Conservation (phyloP, 2,797 vertebrate genomes). For the Mormyrus proboscirostris region DNA sequence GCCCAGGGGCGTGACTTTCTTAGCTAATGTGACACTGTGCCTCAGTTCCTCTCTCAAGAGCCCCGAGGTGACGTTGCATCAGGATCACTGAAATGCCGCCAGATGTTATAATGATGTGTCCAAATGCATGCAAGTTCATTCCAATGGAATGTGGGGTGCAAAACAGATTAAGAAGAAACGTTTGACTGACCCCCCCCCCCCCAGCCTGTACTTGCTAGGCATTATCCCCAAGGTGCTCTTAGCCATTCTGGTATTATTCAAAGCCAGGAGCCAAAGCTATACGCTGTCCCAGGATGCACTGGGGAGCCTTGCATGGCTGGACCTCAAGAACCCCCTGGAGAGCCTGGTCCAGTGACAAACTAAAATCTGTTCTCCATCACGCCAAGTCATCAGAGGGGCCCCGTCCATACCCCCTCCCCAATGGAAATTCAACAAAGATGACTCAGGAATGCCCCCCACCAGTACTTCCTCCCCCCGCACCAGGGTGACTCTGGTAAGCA, state of each 20-base stretch:
- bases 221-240: not conserved
- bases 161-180: not conserved
- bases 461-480: not conserved
- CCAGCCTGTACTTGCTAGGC: not conserved
- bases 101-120: not conserved
- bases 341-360: not conserved
- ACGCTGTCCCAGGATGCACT: not conserved
- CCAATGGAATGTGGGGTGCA: conserved; percentile 48
- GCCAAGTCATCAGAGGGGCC: not conserved
- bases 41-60: not conserved
- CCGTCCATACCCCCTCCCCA: not conserved
- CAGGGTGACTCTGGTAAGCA: conserved; percentile 14
- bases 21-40: not conserved
- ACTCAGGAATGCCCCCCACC: conserved; percentile 20
- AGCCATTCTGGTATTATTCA: not conserved
- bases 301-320: not conserved
- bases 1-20: not conserved
- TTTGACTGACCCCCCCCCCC: not conserved
- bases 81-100: not conserved
- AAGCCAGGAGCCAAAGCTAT: not conserved
- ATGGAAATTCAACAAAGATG: conserved; percentile 30
- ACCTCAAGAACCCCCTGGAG: not conserved
- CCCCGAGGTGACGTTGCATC: not conserved
- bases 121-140: not conserved
- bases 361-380: conserved; percentile 23